A percentile compares a stretch with the other conserved stretches of the same genome.
Conservation (phyloP, 92 coral and sea anemone genomes). For the Plumapathes pennacea region DNA sequence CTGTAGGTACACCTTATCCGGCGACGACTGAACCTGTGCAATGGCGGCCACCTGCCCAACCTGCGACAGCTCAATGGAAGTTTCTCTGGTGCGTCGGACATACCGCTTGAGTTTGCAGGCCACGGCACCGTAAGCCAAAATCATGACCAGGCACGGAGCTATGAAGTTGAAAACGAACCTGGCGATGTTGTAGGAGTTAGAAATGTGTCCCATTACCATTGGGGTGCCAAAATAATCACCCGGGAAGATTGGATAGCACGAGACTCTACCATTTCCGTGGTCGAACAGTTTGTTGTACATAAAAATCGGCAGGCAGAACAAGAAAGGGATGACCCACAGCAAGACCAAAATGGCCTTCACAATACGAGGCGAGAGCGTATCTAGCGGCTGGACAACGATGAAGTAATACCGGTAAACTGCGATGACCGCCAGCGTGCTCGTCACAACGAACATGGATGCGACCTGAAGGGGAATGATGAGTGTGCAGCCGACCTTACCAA, state of each 20-base stretch:
- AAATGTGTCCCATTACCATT: too few species aligned
- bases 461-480: conserved; percentile 60
- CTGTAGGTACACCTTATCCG: too few species aligned
- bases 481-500: conserved; percentile 63
- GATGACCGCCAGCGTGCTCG: conserved; percentile 65
- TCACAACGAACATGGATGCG: conserved; percentile 56
- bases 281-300: conserved; percentile 15
- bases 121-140: conserved; percentile 59
- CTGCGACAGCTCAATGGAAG: too few species aligned
- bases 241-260: conserved; percentile 5
- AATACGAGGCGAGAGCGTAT: conserved; percentile 1
- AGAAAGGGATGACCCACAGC: conserved; percentile 43
- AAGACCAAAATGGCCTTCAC: conserved; percentile 21
- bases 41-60: too few species aligned
- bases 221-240: too few species aligned
- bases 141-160: conserved; percentile 62
- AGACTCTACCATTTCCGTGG: too few species aligned
- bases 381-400: conserved; percentile 2
- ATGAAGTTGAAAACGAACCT: conserved; percentile 41
- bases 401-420: conserved; percentile 45
- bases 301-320: conserved; percentile 40
- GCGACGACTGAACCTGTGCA: too few species aligned
- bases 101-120: conserved; percentile 53
- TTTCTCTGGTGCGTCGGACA: too few species aligned
- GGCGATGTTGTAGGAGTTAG: conserved; percentile 14